These are phyloP conservation scores for Oreohelix idahoensis DNA, from an alignment of 1,140 invertebrate species.

Conservation along the genomic window DNA sequence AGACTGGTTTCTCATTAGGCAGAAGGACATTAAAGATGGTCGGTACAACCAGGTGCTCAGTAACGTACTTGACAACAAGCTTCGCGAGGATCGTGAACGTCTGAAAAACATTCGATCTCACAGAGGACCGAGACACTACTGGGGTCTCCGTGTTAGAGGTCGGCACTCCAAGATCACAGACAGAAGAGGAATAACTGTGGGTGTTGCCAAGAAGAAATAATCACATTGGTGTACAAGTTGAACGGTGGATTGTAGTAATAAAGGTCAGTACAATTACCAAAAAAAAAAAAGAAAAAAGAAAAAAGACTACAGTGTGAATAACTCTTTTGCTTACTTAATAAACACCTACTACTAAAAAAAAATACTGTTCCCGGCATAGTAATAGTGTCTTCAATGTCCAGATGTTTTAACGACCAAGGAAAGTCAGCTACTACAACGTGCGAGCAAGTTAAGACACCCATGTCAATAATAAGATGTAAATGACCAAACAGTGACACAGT, in stretches of 20 bases:
- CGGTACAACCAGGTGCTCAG: slow-evolving; percentile 97
- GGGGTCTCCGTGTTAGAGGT: slow-evolving; percentile 96
- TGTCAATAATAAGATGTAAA: too few species aligned
- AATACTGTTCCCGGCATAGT: too few species aligned
- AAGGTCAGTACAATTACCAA: neutral
- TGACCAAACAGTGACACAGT: too few species aligned
- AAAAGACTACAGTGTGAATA: too few species aligned
- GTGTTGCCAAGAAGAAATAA: slow-evolving; percentile 98
- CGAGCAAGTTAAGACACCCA: too few species aligned
- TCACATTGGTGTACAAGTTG: slow-evolving; percentile 35
- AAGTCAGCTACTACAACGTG: too few species aligned
- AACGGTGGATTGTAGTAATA: slow-evolving; percentile 12
- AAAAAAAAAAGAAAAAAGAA: too few species aligned
- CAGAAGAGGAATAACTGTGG: slow-evolving; percentile 96
- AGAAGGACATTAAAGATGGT: slow-evolving; percentile 99
- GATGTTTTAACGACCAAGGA: too few species aligned
- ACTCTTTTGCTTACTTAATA: too few species aligned
- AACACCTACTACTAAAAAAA: too few species aligned
- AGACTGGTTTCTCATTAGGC: slow-evolving; percentile 99
- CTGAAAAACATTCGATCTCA: slow-evolving; percentile 98
- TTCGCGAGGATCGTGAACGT: slow-evolving; percentile 97
- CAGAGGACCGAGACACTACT: slow-evolving; percentile 97
- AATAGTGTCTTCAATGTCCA: too few species aligned
- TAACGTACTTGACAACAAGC: slow-evolving; percentile 94
- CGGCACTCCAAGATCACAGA: slow-evolving; percentile 99